Base-by-base conservation (phyloP, 2,888 invertebrate species). In the Osedax frankpressi region DNA sequence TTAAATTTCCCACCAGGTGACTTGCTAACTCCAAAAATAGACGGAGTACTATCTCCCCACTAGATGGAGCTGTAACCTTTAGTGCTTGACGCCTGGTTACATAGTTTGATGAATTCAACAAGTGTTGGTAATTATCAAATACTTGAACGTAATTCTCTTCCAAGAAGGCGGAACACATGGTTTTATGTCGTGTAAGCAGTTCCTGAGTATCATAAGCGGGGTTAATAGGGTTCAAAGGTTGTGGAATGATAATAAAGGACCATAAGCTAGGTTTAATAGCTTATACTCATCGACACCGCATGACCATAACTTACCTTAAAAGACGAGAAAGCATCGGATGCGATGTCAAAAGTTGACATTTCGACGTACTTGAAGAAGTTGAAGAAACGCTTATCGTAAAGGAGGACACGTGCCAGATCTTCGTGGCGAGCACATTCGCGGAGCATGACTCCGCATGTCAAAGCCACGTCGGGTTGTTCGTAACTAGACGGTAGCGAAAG, bases 311-410 rank as follows among this genome's bases (percentile, higher is more conserved):
- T 44, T 6, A 94, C 95, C 91, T 99, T 99, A 89, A 99, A 98
- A 80, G 98, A 98, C 85, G 97, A 94, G 88, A 99, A 99, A 87
- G 98, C 98, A 90, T 99, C 98, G 79, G 97, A 97, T 85, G 98
- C 98, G 85, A 99, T 97, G 89, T 99, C 98, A 88, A 99, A 99
- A 79, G 97, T 97, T 80, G 97, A 96, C 80, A 97, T 94, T 88
- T 99, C 98, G 82, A 99, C 97, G 86, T 97, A 99, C 86, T 92
- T 90, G 88, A 99, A 99, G 89, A 99, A 98, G 87, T 96, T 94
- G 86, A 95, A 98, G 88, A 99, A 99, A 86, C 95, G 93, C 80
- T 94, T 93, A 76, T 94, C 93, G 87, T 94, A 91, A 81, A 99
- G 89, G 90, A 99, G 93, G 80, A 97, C 94, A 88, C 96, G 96